Base-by-base conservation (phyloP, 2,888 invertebrate species). In the Parnassius glacialis region DNA sequence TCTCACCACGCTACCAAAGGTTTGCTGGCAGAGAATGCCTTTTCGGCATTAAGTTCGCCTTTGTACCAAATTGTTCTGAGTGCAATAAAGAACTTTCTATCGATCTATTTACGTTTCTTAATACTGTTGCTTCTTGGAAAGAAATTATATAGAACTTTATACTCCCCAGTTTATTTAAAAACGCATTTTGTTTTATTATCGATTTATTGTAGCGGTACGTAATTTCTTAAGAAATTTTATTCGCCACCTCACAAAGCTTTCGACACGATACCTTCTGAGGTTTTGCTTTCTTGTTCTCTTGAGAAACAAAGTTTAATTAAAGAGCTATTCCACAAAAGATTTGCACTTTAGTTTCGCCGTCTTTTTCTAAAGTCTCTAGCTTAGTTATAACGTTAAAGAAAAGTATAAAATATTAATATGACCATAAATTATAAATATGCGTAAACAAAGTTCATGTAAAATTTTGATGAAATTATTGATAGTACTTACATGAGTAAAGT, bases 401-500 rank as follows among this genome's bases (percentile, higher is more conserved):
- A 10, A 57, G n/a, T 12, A n/a, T 12, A 41, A 12, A 41, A 41
- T 41, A 10, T n/a, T 3, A 52, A 25, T 12, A 3, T 41, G 7
- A 25, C 1, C 12, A 34, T 34, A 52, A 12, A 25, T 16, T 25
- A 52, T 25, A 41, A 12, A 9, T n/a, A 7, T 52, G 13, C 9
- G n/a, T 34, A 1, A 20, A 20, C 20, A 20, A 20, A 2, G 1
- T 20, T 20, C 20, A 20, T n/a, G 1, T 10, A 41, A 52, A n/a
- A 41, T 10, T 45, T 25, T 12, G 5, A 34, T 34, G 34, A 34
- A 34, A 34, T 7, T 34, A 50, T 16, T 52, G 12, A n/a, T 12
- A 44, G 42, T 71, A 94, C 95, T 95, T 91, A 97, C 97, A 87
- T 97, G 97, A 61, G 96, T 97, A 83, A 97, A 97, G 81, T 96